Evolutionary conservation across 2,113 vertebrate genomes (phyloP), one percentile per base, ranked within the genome.

Genomic region (Micronycteris hirsuta): DNA sequence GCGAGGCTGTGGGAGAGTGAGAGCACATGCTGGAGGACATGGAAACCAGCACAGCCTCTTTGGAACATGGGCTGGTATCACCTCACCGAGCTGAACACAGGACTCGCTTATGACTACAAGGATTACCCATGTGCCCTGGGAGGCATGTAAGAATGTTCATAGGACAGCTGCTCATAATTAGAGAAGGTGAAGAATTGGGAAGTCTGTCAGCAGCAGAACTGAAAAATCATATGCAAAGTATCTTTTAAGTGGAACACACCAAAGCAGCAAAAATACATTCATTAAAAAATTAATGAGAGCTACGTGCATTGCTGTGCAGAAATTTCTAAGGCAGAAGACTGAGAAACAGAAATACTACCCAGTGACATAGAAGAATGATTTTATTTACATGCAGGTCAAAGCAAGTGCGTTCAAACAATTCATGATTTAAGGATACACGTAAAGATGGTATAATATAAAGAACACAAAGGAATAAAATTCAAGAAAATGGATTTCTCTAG

Each of bases 41-140:
- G 5, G 17, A 47, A 65, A 2, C 3, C 7, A n/a, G 8, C 49
- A 2, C 5, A 1, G 16, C 22, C 2, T 16, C 54, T 38, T 15
- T 3, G 65, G 36, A 8, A 4, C 14, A 15, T 0, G 11, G 20
- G 3, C 12, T 15, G 33, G 2, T 4, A 9, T 41, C 19, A 4
- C 8, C n/a, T 43, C 12, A 31, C 26, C 20, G 77, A 63, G 22
- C 14, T 41, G 52, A 36, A 31, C 38, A 17, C 1, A 12, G 28
- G n/a, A 20, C 77, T 1, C 4, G 6, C 36, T 9, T 3, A 5
- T 13, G 63, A 47, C 16, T 36, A 11, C 54, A 8, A 43, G 10
- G 7, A 9, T 1, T 11, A 14, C 31, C 61, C 17, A 13, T 2
- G 19, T 4, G 8, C 4, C 4, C 3, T 3, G 22, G 31, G 56